Conservation (phyloP, 2,797 vertebrate species). For the Lophotriccus pileatus region DNA sequence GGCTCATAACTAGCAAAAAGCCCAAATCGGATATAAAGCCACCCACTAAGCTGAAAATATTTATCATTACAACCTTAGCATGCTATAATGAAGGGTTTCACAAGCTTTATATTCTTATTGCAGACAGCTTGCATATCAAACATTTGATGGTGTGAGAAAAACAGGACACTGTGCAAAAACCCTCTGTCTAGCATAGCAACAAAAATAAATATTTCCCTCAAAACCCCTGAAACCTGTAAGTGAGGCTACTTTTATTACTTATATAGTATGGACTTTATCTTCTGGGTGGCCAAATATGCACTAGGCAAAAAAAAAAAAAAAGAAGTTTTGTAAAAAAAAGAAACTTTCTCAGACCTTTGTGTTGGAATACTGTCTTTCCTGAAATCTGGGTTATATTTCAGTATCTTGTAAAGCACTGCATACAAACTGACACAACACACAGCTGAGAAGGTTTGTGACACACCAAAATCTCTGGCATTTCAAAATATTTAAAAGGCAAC, state of each 20-base stretch:
- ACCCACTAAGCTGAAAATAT: constrained; percentile 14
- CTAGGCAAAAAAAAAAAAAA: constrained; percentile 1
- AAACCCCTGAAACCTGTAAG: neutral
- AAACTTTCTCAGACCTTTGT: neutral
- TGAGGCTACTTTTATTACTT: neutral
- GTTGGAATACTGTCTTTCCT: neutral
- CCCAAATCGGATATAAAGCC: neutral
- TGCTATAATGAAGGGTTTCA: constrained; percentile 6
- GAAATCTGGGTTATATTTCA: neutral
- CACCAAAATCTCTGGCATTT: neutral
- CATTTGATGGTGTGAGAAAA: constrained; percentile 37
- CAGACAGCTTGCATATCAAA: neutral
- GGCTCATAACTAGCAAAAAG: neutral
- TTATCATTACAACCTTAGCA: neutral
- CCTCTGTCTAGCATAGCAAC: neutral
- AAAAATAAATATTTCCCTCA: constrained; percentile 26
- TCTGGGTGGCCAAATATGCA: constrained; percentile 20
- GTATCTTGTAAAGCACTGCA: neutral
- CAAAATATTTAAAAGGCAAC: constrained; percentile 38
- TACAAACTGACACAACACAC: neutral
- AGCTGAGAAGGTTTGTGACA: neutral
- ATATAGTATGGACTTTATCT: neutral
- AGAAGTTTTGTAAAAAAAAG: neutral
- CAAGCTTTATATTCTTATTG: neutral
- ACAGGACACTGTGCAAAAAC: neutral